A percentile compares a stretch with the other conserved stretches of the same genome.
Evolutionary conservation across 2,888 invertebrate species (phyloP).

Genomic region (Coronaproctus castanopsis): DNA sequence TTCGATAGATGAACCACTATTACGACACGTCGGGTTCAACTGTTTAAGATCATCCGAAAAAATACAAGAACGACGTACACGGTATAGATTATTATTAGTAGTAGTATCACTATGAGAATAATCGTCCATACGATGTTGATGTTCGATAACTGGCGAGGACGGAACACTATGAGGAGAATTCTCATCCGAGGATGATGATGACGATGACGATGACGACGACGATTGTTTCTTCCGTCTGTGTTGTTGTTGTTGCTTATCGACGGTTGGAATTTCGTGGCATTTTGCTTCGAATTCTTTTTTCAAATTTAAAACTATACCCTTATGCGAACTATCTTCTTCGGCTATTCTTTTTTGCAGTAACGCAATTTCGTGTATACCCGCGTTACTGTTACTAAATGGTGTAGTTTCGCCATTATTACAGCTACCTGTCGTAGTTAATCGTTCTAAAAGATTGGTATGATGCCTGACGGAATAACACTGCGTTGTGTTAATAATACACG

Average conservation of each 20-base stretch:
- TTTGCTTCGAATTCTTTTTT: slow-evolving; percentile 78
- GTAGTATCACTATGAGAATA: background rate
- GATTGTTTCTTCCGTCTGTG: slow-evolving; percentile 23
- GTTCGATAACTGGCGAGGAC: slow-evolving; percentile 41
- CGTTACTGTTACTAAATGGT: background rate
- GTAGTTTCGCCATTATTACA: background rate
- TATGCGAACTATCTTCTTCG: slow-evolving; percentile 5
- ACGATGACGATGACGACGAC: background rate
- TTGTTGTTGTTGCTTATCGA: slow-evolving; percentile 9
- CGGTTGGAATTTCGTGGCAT: slow-evolving; percentile 24
- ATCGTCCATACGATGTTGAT: slow-evolving; percentile 22
- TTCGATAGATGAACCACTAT: slow-evolving; percentile 27
- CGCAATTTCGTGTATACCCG: slow-evolving; percentile 22
- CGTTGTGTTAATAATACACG: slow-evolving; percentile 1
- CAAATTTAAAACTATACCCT: slow-evolving; percentile 60
- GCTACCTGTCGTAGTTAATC: background rate
- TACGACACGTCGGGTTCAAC: background rate
- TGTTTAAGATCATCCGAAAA: no score
- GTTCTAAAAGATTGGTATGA: background rate
- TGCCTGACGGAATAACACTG: slow-evolving; percentile 5
- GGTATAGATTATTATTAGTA: no score
- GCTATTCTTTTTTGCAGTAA: slow-evolving; percentile 29
- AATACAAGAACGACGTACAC: no score
- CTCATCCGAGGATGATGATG: slow-evolving; percentile 22
- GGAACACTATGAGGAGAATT: slow-evolving; percentile 33